Evolutionary conservation across 2,797 vertebrate species (phyloP).

Genomic region (Chelon auratus): DNA sequence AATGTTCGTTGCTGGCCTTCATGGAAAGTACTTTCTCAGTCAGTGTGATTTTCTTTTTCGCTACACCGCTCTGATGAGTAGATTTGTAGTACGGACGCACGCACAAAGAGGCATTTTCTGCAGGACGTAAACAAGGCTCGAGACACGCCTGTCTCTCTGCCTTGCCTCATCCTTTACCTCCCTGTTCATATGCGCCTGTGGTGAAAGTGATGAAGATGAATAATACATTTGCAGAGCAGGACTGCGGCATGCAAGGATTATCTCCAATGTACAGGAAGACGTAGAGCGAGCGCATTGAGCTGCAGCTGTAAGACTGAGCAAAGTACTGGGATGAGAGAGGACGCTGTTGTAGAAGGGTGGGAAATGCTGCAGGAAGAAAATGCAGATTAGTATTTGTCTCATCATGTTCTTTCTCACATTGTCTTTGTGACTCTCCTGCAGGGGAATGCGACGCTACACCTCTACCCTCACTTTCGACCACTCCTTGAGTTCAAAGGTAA

Average conservation of each 20-base stretch:
- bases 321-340: conserved; percentile 31
- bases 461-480: conserved; percentile 87
- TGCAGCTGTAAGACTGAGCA: conserved; percentile 43
- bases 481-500: conserved; percentile 88
- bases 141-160: conserved; percentile 55
- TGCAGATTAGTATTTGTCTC: conserved; percentile 37
- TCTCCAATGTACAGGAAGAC: conserved; percentile 61
- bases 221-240: conserved; percentile 74
- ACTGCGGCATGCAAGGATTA: conserved; percentile 73
- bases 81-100: conserved; percentile 35
- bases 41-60: conserved; percentile 49
- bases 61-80: conserved; percentile 44
- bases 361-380: conserved; percentile 10
- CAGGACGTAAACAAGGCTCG: conserved; percentile 47
- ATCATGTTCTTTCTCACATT: conserved; percentile 37
- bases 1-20: conserved; percentile 29
- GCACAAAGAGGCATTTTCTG: conserved; percentile 34
- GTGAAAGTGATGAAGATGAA: conserved; percentile 72
- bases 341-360: conserved; percentile 29
- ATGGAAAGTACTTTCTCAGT: conserved; percentile 40
- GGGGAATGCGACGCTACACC: conserved; percentile 88
- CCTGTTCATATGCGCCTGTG: conserved; percentile 52
- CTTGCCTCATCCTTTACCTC: conserved; percentile 38
- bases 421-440: conserved; percentile 63
- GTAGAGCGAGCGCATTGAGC: conserved; percentile 46